Percentiles rank a stretch among this genome's conserved stretches.
These are phyloP conservation scores for Pantala flavescens DNA, from an alignment of 1,140 invertebrate species.

Conservation along the genomic window DNA sequence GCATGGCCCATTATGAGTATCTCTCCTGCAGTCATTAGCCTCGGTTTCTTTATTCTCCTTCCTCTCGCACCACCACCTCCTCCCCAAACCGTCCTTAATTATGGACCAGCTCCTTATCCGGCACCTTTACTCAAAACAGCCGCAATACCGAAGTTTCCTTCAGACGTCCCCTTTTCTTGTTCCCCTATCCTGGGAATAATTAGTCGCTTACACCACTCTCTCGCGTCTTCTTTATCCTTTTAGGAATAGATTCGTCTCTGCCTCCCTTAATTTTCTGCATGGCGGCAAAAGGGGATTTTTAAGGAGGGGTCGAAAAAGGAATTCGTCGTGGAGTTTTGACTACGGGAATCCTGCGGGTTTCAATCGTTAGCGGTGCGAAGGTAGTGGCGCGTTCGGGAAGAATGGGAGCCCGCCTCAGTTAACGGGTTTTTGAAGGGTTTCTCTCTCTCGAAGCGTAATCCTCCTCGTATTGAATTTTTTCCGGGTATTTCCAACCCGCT, in stretches of 20 bases:
- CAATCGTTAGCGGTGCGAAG: no score
- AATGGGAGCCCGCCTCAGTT: no score
- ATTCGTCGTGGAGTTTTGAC: no score
- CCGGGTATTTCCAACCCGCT: no score
- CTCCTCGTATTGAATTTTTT: no score
- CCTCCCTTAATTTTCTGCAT: constrained; percentile 1
- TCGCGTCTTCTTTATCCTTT: constrained; percentile 4
- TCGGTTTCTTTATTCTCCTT: background rate
- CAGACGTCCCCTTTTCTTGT: background rate
- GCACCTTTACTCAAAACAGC: background rate
- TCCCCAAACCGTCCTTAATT: background rate
- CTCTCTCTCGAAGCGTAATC: no score
- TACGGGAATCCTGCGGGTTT: no score
- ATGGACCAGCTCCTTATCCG: background rate
- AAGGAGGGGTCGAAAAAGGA: background rate
- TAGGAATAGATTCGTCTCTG: background rate
- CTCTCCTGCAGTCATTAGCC: background rate
- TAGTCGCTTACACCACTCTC: background rate
- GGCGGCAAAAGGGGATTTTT: background rate
- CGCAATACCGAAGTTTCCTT: background rate
- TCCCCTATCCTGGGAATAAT: background rate
- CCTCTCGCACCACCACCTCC: background rate
- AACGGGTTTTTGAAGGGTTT: no score
- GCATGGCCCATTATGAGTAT: background rate
- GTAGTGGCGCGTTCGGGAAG: no score